Percentiles rank a stretch among this genome's conserved stretches.
phyloP scores from a whole-genome alignment of 1,140 invertebrate genomes.

The Meloidogyne floridensis region DNA sequence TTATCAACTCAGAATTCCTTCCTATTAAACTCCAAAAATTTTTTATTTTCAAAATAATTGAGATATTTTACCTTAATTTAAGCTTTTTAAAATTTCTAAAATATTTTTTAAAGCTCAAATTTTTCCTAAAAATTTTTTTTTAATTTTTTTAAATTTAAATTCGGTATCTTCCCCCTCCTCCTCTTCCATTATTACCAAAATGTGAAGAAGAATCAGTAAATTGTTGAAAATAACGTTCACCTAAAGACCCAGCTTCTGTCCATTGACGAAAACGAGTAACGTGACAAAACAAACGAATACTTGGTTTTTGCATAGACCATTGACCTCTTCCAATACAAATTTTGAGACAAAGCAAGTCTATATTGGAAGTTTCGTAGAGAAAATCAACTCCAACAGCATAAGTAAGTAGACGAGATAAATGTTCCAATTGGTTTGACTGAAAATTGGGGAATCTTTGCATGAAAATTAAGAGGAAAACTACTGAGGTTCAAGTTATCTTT shows the following conservation, averaged over 20 bases:
- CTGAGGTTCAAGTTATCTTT: too few species aligned
- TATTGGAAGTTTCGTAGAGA: slow-evolving; percentile 54
- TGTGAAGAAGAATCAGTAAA: slow-evolving; percentile 40
- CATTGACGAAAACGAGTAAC: slow-evolving; percentile 62
- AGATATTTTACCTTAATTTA: background rate
- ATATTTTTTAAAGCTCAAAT: too few species aligned
- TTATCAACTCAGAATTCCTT: background rate
- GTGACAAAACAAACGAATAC: slow-evolving; percentile 59
- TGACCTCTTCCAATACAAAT: slow-evolving; percentile 47
- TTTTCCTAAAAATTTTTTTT: background rate
- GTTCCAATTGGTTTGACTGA: slow-evolving; percentile 60
- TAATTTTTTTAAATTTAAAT: background rate
- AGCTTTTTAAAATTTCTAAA: background rate
- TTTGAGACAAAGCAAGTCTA: slow-evolving; percentile 57
- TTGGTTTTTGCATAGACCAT: slow-evolving; percentile 58
- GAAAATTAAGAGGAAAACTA: background rate
- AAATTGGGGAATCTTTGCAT: background rate
- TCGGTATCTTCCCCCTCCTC: background rate
- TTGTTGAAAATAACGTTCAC: slow-evolving; percentile 61
- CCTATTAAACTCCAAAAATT: background rate
- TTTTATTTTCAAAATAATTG: background rate
- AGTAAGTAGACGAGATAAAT: slow-evolving; percentile 54
- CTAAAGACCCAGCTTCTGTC: slow-evolving; percentile 56
- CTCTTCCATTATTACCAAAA: background rate
- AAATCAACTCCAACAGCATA: slow-evolving; percentile 61